Evolutionary conservation across 2,113 vertebrate genomes (phyloP), one percentile per base, ranked within the genome.

Genomic region (Narcine bancroftii): DNA sequence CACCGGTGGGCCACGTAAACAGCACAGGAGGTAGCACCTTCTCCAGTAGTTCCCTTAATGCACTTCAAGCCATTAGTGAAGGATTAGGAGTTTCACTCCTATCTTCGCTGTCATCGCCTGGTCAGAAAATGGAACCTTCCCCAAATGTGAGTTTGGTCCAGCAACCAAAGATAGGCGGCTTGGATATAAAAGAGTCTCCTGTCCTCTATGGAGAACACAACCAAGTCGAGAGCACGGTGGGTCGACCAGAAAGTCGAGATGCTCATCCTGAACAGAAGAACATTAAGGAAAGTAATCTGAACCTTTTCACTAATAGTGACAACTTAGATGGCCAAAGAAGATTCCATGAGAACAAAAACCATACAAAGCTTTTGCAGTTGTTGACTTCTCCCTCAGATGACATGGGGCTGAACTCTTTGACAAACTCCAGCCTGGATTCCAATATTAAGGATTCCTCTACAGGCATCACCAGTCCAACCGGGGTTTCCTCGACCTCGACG

Each of bases 21-120:
- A 95, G 96, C 92, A 94, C 95, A 36, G 93, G 96, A 93, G 95
- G 94, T 92, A 95, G 95, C 94, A 96, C 94, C 92, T 99, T 98
- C 94, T 99, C 98, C 79, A 99, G 98, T 95, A 99, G 97, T 94
- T 99, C 99, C 9, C 96, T 99, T 72, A 99, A 98, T 87, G 99
- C 99, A 93, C 97, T 99, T 85, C 99, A 99, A 95, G 99, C 99
- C 93, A 99, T 99, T 92, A 99, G 99, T 89, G 99, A 99, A 93
- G 98, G 99, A 0, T 98, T 99, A 92, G 99, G 99, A 73, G 99
- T 97, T 92, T 97, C 98, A 2, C 95, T 99, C 93, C 94, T 97
- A 69, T 98, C 98, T 11, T 96, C 98, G 0, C 96, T 99, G 93
- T 98, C 97, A 92, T 99, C 99, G 17, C 97, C 98, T 0, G 96